These are phyloP conservation scores for Austrofundulus limnaeus DNA, from an alignment of 2,113 vertebrate genomes.

Conservation along the genomic window DNA sequence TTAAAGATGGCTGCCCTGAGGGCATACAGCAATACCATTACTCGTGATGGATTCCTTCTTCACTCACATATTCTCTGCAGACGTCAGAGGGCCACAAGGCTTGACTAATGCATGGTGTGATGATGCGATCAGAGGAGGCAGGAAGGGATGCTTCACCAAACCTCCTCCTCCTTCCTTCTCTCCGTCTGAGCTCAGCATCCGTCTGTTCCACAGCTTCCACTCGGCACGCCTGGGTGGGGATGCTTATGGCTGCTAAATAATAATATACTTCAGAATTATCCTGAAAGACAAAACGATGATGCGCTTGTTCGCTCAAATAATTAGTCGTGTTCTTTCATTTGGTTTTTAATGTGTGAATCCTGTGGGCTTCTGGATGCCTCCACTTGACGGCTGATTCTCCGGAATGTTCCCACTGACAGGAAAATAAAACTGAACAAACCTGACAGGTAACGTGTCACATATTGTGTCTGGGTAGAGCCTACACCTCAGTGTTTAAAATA, in stretches of 20 bases:
- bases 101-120: conserved; percentile 84
- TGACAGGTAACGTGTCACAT: no score
- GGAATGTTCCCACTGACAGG: no score
- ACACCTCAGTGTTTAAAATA: no score
- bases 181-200: not conserved
- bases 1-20: conserved; percentile 80
- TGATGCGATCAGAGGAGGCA: conserved; percentile 71
- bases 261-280: not conserved
- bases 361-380: not conserved
- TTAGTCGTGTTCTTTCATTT: not conserved
- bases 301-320: not conserved
- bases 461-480: no score
- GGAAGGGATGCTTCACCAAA: conserved; percentile 43
- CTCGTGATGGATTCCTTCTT: conserved; percentile 83
- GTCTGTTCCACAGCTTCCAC: not conserved
- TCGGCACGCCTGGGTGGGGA: not conserved
- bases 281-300: not conserved
- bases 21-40: conserved; percentile 79
- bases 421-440: no score
- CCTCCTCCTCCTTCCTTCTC: conserved; percentile 30
- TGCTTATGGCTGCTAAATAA: not conserved
- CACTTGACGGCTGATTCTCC: not conserved
- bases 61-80: conserved; percentile 79
- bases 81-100: conserved; percentile 72
- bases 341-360: not conserved